phyloP scores from a whole-genome alignment of 2,113 vertebrate species.

The Atrichornis clamosus region DNA sequence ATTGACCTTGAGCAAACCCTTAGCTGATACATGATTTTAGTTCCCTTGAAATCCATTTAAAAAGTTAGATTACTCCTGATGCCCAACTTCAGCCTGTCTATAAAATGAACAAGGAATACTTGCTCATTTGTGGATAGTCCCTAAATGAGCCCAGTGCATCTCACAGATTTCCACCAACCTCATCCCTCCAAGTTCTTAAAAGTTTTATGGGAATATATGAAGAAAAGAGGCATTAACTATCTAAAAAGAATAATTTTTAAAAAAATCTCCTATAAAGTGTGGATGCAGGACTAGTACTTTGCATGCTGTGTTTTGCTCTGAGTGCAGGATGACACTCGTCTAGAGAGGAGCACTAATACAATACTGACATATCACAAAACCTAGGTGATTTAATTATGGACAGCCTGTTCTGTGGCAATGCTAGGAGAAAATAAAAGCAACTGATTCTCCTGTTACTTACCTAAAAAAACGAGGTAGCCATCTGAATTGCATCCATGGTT shows the following conservation, averaged over 20 bases:
- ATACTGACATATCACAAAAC: rapidly evolving
- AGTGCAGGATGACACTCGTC: background rate
- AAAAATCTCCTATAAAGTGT: background rate
- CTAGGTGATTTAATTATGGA: background rate
- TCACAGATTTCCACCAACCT: background rate
- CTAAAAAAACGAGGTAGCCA: background rate
- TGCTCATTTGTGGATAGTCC: background rate
- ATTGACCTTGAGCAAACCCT: background rate
- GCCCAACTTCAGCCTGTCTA: background rate
- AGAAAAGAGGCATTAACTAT: background rate
- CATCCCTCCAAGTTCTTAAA: background rate
- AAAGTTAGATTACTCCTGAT: background rate
- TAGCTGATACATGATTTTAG: background rate
- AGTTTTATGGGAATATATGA: background rate
- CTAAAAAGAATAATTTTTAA: background rate
- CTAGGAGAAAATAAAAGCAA: background rate
- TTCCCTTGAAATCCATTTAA: background rate
- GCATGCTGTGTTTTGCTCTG: background rate
- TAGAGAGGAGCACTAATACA: background rate
- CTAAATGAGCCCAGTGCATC: background rate
- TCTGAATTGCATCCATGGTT: background rate
- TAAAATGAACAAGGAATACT: background rate
- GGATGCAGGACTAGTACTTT: background rate
- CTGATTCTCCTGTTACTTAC: background rate
- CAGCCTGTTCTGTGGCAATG: background rate